Evolutionary conservation across 2,888 invertebrate genomes (phyloP).

Genomic region (Pammene aurita): DNA sequence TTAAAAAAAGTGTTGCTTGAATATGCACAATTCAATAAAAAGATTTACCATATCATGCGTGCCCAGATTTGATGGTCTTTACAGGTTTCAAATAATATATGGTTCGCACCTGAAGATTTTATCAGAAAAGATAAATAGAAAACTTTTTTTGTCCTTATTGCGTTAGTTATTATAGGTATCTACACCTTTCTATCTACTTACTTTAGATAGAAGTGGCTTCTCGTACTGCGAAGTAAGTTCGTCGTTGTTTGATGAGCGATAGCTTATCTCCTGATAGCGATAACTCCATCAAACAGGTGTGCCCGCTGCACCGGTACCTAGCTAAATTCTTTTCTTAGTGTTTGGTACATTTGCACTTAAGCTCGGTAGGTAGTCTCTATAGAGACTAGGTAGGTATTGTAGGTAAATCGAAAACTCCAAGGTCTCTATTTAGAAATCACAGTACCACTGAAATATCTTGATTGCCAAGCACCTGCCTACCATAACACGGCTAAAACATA

Average conservation of each 20-base stretch:
- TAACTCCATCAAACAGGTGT: conserved; percentile 57
- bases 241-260: conserved; percentile 31
- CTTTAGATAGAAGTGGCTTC: neutral
- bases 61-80: no score
- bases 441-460: no score
- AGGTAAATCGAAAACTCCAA: neutral
- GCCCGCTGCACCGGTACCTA: conserved; percentile 41
- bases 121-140: no score
- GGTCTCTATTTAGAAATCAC: neutral
- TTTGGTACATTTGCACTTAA: conserved; percentile 31
- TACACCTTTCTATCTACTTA: neutral
- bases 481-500: no score
- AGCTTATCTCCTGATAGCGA: conserved; percentile 48
- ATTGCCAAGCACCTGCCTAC: no score
- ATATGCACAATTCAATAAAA: no score
- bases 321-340: conserved; percentile 44
- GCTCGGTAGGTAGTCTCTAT: neutral
- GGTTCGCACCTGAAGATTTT: no score
- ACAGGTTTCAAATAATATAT: no score
- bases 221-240: conserved; percentile 23
- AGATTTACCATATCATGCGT: no score
- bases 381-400: no score
- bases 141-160: no score
- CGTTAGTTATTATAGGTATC: neutral
- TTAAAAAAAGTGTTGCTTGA: no score